Percentiles rank a stretch among this genome's conserved stretches.
Conservation (phyloP, 2,888 invertebrate genomes). For the Cryptosula pallasiana region DNA sequence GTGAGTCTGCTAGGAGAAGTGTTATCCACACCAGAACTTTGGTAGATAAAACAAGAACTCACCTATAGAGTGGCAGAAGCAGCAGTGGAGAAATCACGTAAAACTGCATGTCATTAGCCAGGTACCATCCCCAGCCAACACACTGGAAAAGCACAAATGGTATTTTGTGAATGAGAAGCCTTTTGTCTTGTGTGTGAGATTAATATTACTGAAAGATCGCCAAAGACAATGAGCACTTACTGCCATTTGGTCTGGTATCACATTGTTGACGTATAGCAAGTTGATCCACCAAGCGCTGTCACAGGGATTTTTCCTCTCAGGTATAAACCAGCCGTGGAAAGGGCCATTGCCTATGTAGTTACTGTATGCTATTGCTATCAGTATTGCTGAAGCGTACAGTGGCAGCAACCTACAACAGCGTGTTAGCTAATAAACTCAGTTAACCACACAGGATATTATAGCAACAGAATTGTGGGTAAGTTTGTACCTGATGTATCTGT, state of each 20-base stretch:
- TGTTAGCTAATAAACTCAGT: too few species aligned
- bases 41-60: background rate
- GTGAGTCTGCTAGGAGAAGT: too few species aligned
- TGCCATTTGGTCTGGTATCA: background rate
- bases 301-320: background rate
- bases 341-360: constrained; percentile 13
- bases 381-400: constrained; percentile 3
- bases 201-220: too few species aligned
- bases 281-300: constrained; percentile 22
- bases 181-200: too few species aligned
- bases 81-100: constrained; percentile 23
- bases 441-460: too few species aligned
- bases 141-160: constrained; percentile 20
- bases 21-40: too few species aligned
- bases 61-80: background rate
- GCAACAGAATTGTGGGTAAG: too few species aligned
- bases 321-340: background rate
- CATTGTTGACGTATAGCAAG: constrained; percentile 22
- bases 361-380: background rate
- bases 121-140: constrained; percentile 4
- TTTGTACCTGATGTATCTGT: background rate
- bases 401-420: constrained; percentile 19
- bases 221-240: too few species aligned
- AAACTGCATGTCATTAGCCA: constrained; percentile 25
- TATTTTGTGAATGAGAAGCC: too few species aligned